Base-by-base conservation (phyloP, 1,140 invertebrate species). In the Brachionus koreanus region DNA sequence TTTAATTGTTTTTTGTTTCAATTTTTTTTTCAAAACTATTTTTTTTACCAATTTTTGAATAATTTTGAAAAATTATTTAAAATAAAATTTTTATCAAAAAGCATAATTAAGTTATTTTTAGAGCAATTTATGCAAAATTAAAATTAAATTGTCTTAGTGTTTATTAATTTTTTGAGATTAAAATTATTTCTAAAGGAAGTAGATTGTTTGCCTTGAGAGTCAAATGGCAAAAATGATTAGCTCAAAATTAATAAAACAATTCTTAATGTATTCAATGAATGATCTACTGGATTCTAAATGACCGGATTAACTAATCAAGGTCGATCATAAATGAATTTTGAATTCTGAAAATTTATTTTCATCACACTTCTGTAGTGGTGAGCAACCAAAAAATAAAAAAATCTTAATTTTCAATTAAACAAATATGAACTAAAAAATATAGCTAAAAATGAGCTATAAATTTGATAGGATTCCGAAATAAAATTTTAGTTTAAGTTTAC, bases 401-500 rank as follows among this genome's bases (percentile, higher is more conserved):
- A 69, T 69, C 65, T 37, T 39, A 19, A 69, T 37, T 69, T 69
- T 69, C 37, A 65, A 33, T 69, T 69, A 69, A 69, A 69, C 65
- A 69, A 69, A 69, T 69, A 57, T 57, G 49, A 57, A 57, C 49
- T 57, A 57, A 57, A 57, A 57, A 57, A 19, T 46, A 57, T 9
- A 57, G 49, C 19, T 57, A 19, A 57, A 57, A 57, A 23, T 57
- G 49, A 69, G 65, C n/a, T 19, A 9, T 39, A 69, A 69, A 69
- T 69, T 69, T 69, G 35, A 19, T n/a, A 69, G 65, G 65, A 69
- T 69, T 69, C 65, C 12, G 65, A 39, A 69, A 39, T 12, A 69
- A 69, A 69, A 37, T 57, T 57, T 57, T 39, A 69, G 65, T 69
- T 69, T 69, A 69, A 69, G 65, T 69, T 69, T 69, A 69, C 65